Evolutionary conservation across 2,888 invertebrate genomes (phyloP), one percentile per base, ranked within the genome.

Genomic region (Barypeithes pellucidus): DNA sequence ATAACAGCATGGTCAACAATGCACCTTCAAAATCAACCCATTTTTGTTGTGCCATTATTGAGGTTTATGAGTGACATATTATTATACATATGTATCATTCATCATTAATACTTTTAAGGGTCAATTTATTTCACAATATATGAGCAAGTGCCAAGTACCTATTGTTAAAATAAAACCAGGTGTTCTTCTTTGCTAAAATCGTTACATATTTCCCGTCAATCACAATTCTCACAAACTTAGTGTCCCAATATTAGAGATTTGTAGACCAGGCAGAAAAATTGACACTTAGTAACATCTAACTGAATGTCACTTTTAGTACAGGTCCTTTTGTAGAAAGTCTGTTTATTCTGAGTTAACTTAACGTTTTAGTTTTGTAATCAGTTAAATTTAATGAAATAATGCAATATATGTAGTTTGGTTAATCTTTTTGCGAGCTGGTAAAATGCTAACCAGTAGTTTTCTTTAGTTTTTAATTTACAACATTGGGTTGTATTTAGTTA

Each of bases 291-390:
- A 50, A 33, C 33, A 65, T 14, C 57, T 57, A 63, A 63, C 54
- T 43, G 18, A 52, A 66, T 41, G 62, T 63, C 60, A 69, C 59
- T 39, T 24, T 66, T 73, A 72, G 72, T 67, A 61, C 43, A 41
- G 39, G 29, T 60, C 50, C 61, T 52, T 61, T 67, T 54, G 24
- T 68, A 67, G 63, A 59, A 65, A 74, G 70, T 70, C 70, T 66
- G 62, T 61, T 72, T 75, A 65, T 63, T 69, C 75, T 75, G 75
- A 75, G 57, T 71, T 67, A 67, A 75, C 75, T 75, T 72, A 75
- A 72, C 71, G 71, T 72, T 75, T 75, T 75, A 75, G 72, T 72
- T 75, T 75, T 66, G 75, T 72, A 67, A 47, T 73, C 73, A 70
- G 72, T 67, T 47, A 47, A 67, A 43, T 24, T 16, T 41, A 18